Base-by-base conservation (phyloP, 2,113 vertebrate genomes). In the Chionodraco myersi region DNA sequence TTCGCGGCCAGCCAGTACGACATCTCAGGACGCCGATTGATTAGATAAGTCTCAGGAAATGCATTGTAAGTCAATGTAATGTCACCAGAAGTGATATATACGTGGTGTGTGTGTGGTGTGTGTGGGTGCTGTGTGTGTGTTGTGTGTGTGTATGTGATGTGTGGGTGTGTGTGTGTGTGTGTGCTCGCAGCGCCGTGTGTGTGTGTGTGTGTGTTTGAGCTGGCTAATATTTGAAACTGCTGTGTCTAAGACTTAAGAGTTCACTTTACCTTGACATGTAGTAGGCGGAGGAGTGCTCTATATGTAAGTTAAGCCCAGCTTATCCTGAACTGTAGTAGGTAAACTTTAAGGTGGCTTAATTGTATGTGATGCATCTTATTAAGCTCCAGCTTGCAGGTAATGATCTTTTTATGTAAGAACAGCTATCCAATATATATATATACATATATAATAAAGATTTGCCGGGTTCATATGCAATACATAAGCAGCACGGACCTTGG, bases 221-320 rank as follows among this genome's bases (percentile, higher is more conserved):
- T 34, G 41, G 63, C 84, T 68, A 77, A 83, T 90, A 87, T 90
- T 82, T 88, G 41, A 86, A 67, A 52, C 59, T 60, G 73, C 79
- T 76, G 54, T 49, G 70, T 80, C 77, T 75, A 63, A 62, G 57
- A 34, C 69, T 64, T 49, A 48, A 75, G 48, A 48, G 83, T 83
- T 73, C 74, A 70, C 71, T 84, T 90, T 82, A 78, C 72, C 72
- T 59, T 76, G 45, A 80, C 65, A 73, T 80, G 67, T 0, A n/a
- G 61, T 12, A 8, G 59, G 68, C 23, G 54, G 75, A 74, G 41
- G 56, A 51, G 63, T 16, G 14, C 59, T 57, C 41, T 45, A 5
- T 14, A 73, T 18, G 21, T 66, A 21, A 63, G 14, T 51, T 49
- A 68, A n/a, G 0, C 56, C 15, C 71, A 80, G 49, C 18, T 71